Evolutionary conservation across 2,888 invertebrate species (phyloP), one percentile per base, ranked within the genome.

Genomic region (Agrotis clavis): DNA sequence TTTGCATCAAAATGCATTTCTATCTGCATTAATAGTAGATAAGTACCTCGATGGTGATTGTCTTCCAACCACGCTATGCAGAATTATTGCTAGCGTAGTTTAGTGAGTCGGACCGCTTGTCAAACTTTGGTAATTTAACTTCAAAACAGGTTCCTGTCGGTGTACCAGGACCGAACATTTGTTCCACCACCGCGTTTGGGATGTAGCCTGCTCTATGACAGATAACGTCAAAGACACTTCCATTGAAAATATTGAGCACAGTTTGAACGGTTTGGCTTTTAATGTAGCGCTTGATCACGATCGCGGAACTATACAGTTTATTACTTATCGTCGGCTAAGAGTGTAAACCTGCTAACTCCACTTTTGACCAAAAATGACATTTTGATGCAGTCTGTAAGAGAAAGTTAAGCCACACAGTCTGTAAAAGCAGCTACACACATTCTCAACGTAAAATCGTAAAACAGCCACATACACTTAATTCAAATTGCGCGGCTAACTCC

Each of bases 81-180:
- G 91, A 93, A 94, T 95, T 94, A 95, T 95, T 94, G 94, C 94
- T 92, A 88, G 91, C 92, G 92, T 93, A 94, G 94, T 94, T 93
- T 90, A 92, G 91, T 85, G 90, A 93, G 92, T 91, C 90, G 91
- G 90, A 92, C 94, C 93, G 92, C 94, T 92, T 94, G 95, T 95
- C 95, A 94, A 96, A 96, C 95, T 96, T 96, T 95, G 93, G 94
- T 95, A 96, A 96, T 96, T 96, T 95, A 96, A 95, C 95, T 96
- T 95, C 94, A 94, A 94, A 95, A 94, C 93, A 93, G 94, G 92
- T 92, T 93, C 87, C 93, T 90, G 92, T 89, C 90, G 92, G 92
- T 92, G 89, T 84, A 90, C 90, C 86, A 88, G 90, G 74, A 84
- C 86, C 84, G 90, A 90, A 89, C 92, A 92, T 92, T 94, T 92